These are phyloP conservation scores for Caenorhabditis becei DNA, from an alignment of 2,888 invertebrate genomes.

Conservation along the genomic window DNA sequence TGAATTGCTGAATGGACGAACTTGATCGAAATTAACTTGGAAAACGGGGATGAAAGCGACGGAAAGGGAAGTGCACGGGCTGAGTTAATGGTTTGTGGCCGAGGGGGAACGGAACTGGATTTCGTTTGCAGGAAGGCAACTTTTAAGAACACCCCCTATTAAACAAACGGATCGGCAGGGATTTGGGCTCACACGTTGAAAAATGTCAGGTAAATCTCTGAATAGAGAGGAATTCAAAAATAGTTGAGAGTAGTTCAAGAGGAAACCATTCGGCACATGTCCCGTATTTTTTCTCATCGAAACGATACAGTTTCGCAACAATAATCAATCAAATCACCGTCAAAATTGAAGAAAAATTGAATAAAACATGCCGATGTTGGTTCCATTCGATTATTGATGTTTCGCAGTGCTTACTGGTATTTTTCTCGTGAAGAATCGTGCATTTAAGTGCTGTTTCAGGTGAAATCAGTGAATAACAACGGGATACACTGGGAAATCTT, in stretches of 20 bases:
- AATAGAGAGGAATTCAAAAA: too few species aligned
- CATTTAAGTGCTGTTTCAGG: not conserved
- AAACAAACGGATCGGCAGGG: slow-evolving; percentile 1
- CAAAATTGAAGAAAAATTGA: too few species aligned
- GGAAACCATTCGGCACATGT: too few species aligned
- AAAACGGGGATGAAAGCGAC: slow-evolving; percentile 13
- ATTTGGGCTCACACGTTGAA: not conserved
- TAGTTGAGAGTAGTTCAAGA: too few species aligned
- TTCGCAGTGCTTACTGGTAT: too few species aligned
- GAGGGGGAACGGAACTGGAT: slow-evolving; percentile 43
- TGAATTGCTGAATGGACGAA: slow-evolving; percentile 28
- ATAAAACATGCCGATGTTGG: too few species aligned
- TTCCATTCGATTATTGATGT: too few species aligned
- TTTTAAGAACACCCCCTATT: slow-evolving; percentile 7
- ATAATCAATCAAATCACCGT: too few species aligned
- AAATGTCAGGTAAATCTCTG: not conserved
- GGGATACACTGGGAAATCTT: not conserved
- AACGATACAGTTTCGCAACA: too few species aligned
- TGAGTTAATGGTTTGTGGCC: slow-evolving; percentile 55
- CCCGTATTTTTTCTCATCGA: too few species aligned
- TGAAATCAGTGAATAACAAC: not conserved
- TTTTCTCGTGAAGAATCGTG: too few species aligned
- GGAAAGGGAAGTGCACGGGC: slow-evolving; percentile 31
- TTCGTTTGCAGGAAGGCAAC: slow-evolving; percentile 17
- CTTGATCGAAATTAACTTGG: slow-evolving; percentile 37